Conservation (phyloP, 1,140 invertebrate genomes). For the Brachionus paranguensis region DNA sequence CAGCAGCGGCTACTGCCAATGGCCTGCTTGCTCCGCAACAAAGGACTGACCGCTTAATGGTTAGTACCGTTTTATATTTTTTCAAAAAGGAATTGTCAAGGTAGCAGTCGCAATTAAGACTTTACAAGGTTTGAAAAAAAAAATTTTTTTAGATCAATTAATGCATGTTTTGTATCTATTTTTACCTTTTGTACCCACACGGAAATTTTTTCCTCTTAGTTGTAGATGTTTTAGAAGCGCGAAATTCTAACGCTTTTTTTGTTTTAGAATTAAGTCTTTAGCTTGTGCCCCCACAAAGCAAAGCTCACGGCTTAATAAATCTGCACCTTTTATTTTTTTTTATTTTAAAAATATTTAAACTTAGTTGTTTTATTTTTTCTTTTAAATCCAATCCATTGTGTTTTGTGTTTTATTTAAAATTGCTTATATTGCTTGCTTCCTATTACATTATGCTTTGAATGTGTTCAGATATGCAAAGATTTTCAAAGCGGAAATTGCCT, state of each 20-base stretch:
- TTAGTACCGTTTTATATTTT: neutral
- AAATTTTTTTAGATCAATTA: conserved; percentile 2
- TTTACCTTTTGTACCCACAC: neutral
- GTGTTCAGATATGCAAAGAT: conserved; percentile 83
- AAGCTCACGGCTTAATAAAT: neutral
- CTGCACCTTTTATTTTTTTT: conserved; percentile 10
- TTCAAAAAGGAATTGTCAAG: neutral
- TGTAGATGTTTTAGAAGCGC: neutral
- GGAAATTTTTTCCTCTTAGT: neutral
- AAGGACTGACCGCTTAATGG: conserved; percentile 30
- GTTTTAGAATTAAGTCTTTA: neutral
- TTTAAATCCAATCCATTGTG: neutral
- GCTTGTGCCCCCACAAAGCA: neutral
- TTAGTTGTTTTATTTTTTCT: conserved; percentile 30
- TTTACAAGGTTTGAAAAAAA: neutral
- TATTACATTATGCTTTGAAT: neutral
- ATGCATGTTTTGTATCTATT: neutral
- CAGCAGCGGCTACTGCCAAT: conserved; percentile 1
- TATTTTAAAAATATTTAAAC: neutral
- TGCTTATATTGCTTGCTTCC: conserved; percentile 26
- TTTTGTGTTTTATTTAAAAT: conserved; percentile 25
- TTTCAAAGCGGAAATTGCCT: conserved; percentile 94
- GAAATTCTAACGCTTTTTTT: neutral
- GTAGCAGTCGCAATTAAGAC: neutral
- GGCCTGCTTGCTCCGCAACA: conserved; percentile 26